Base-by-base conservation (phyloP, 2,113 vertebrate genomes). In the Phaethornis superciliosus region DNA sequence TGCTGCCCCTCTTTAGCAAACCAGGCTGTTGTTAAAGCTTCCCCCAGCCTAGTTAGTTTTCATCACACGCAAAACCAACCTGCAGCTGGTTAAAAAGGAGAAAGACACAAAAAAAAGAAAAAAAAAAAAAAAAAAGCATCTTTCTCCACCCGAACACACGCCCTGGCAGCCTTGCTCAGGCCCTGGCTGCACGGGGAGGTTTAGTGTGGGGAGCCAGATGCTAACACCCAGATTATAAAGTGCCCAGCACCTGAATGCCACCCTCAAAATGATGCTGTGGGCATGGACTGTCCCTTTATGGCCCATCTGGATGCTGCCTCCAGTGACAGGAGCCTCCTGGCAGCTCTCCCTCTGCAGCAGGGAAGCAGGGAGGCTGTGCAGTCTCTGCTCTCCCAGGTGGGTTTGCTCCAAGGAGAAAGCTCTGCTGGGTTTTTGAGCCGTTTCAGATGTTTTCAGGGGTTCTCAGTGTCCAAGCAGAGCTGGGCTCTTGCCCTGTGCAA, bases 1-100 rank as follows among this genome's bases (percentile, higher is more conserved):
- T 40, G 10, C 69, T 85, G 71, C 74, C 71, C 37, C 78, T 89
- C 55, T 7, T 46, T 30, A 88, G 88, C 40, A 24, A 65, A 3
- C 20, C 1, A 28, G n/a, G 94, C 89, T 19, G 59, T 55, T 59
- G 27, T 89, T 90, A 91, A 49, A 49, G 70, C 74, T 85, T 22
- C 65, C 56, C 85, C 69, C 9, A 42, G 54, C 15, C 78, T 26
- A 79, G 96, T 98, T 97, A 98, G 97, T 97, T 86, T 96, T 96
- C 65, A 44, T 91, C 97, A 94, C 96, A 94, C 97, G 72, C 91
- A 90, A 96, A 42, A 94, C 60, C 90, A 90, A 92, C 90, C 88
- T 90, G 94, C 92, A 95, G 94, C 78, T 26, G 23, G 97, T 98
- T 98, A 97, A 96, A 76, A 94, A 77, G 79, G 51, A 58, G 56